phyloP scores from a whole-genome alignment of 1,140 invertebrate genomes.

The Drosophila leontia region DNA sequence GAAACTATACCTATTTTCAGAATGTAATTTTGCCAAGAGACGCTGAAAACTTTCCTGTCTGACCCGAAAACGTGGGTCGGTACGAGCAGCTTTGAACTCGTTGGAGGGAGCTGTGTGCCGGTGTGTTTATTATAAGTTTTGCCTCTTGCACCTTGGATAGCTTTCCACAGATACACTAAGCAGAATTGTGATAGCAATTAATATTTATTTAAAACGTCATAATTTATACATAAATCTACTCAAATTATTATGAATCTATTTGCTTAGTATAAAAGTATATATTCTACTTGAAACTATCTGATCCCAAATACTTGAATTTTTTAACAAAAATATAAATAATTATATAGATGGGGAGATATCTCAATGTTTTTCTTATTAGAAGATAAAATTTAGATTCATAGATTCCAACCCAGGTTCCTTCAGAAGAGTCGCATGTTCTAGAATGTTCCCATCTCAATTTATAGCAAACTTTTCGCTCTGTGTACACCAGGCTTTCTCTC shows the following conservation, averaged over 20 bases:
- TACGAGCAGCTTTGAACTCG: conserved; percentile 4
- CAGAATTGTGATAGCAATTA: neutral
- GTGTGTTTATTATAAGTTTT: conserved; percentile 69
- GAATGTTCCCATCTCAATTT: no score
- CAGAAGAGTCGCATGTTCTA: neutral
- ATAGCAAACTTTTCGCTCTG: neutral
- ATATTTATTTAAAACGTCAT: no score
- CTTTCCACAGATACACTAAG: conserved; percentile 1
- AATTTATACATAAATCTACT: no score
- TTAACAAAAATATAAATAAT: no score
- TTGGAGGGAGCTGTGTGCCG: conserved; percentile 6
- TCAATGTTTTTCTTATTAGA: no score
- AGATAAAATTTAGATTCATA: no score
- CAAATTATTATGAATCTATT: no score
- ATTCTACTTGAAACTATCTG: no score
- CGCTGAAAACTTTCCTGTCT: conserved; percentile 54
- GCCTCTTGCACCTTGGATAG: conserved; percentile 42
- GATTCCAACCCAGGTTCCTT: neutral
- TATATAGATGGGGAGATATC: no score
- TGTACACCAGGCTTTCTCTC: neutral
- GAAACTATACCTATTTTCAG: conserved; percentile 73
- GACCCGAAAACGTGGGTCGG: conserved; percentile 62
- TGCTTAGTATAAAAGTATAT: no score
- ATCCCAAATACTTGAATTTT: no score
- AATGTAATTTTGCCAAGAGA: conserved; percentile 67